These are phyloP conservation scores for Romanogobio albipinnatus DNA, from an alignment of 2,113 vertebrate species.

Conservation along the genomic window DNA sequence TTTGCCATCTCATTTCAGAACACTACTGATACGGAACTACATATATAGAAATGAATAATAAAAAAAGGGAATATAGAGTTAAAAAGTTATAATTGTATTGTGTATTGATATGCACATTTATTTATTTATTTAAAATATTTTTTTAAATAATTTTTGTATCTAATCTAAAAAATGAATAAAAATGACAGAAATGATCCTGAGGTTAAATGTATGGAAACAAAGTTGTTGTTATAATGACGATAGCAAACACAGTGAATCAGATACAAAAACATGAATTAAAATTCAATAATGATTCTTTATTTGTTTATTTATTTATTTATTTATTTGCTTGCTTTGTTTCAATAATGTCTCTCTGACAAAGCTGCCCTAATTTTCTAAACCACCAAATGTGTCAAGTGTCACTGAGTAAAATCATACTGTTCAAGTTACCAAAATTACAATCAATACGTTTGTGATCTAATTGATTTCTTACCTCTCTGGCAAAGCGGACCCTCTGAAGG, in stretches of 20 bases:
- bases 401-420: background rate
- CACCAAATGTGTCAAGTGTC: background rate
- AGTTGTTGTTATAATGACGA: no score
- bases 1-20: no score
- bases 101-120: no score
- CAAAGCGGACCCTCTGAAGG: conserved; percentile 38
- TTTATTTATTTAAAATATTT: no score
- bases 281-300: background rate
- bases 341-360: background rate
- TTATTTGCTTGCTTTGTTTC: background rate
- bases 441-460: no score
- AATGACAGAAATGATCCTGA: no score
- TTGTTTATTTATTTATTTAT: background rate
- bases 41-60: background rate
- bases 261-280: background rate
- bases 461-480: background rate
- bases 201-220: no score
- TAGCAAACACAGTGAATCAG: background rate
- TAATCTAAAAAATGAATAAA: no score
- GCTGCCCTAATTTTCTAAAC: no score
- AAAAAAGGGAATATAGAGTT: background rate
- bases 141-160: no score
- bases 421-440: background rate
- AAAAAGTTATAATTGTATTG: no score
- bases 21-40: no score